These are phyloP conservation scores for Tricholaema leucomelas DNA, from an alignment of 2,113 vertebrate species.

Conservation along the genomic window DNA sequence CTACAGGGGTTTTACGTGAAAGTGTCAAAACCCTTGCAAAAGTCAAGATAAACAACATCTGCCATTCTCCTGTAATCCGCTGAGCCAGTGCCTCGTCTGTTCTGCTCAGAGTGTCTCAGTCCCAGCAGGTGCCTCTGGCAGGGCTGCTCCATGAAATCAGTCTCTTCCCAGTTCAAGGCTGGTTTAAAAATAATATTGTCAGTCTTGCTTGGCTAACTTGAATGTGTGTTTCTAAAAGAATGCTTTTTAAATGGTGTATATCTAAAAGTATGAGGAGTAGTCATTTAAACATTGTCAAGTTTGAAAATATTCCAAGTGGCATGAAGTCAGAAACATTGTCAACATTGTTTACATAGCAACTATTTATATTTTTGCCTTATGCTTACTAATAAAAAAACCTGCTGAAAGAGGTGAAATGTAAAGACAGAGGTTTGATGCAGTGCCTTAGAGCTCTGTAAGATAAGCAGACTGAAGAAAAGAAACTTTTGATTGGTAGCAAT, in stretches of 20 bases:
- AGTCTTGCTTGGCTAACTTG: background rate
- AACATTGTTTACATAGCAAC: background rate
- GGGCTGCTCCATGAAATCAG: background rate
- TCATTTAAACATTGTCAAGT: background rate
- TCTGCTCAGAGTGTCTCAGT: background rate
- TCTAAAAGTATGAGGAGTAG: background rate
- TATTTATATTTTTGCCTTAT: background rate
- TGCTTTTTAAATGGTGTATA: background rate
- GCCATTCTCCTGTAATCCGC: background rate
- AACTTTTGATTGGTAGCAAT: background rate
- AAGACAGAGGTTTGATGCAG: background rate
- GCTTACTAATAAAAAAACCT: background rate
- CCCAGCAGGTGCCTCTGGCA: background rate
- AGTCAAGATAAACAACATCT: conserved; percentile 17
- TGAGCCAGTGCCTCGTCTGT: background rate
- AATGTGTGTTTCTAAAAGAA: background rate
- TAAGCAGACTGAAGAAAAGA: background rate
- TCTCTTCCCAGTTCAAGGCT: background rate
- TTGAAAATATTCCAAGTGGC: background rate
- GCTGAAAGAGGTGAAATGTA: background rate
- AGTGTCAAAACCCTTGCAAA: background rate
- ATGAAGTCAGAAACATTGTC: background rate
- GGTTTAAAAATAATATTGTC: background rate
- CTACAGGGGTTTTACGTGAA: background rate
- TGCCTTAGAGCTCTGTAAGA: background rate